Conservation (phyloP, 1,140 invertebrate genomes). For the Bombyx mandarina region DNA sequence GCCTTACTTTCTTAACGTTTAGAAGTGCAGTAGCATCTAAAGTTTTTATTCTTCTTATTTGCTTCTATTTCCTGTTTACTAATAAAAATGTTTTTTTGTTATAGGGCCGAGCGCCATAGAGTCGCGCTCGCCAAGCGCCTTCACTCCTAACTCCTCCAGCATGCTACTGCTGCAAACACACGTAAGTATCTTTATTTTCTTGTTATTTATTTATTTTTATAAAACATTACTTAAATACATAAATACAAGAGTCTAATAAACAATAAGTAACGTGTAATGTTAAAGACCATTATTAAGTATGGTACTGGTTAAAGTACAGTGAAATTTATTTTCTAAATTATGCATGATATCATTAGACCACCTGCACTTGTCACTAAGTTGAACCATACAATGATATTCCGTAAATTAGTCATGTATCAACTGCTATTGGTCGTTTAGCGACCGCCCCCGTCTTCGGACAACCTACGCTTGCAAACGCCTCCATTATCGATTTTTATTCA, state of each 20-base stretch:
- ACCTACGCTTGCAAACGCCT: constrained; percentile 51
- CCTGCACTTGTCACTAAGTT: constrained; percentile 10
- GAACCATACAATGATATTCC: no score
- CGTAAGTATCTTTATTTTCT: constrained; percentile 36
- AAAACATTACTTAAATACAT: neutral
- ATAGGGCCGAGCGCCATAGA: constrained; percentile 67
- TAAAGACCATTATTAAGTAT: no score
- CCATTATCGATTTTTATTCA: constrained; percentile 55
- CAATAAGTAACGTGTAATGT: no score
- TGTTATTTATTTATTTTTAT: neutral
- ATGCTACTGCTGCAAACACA: constrained; percentile 73
- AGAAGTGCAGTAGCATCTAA: neutral
- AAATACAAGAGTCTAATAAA: no score
- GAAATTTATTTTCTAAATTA: no score
- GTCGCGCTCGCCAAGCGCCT: constrained; percentile 65
- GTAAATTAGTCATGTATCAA: neutral
- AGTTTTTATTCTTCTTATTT: neutral
- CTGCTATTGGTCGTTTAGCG: constrained; percentile 44
- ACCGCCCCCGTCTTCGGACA: constrained; percentile 40
- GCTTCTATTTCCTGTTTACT: neutral
- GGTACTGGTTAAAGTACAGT: no score
- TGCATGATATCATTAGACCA: constrained; percentile 16
- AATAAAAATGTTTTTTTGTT: constrained; percentile 40
- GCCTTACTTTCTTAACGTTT: constrained; percentile 11
- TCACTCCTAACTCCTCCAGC: constrained; percentile 62